A percentile compares a stretch with the other conserved stretches of the same genome.
phyloP scores from a whole-genome alignment of 2,797 vertebrate genomes.

The Sardinella longiceps region DNA sequence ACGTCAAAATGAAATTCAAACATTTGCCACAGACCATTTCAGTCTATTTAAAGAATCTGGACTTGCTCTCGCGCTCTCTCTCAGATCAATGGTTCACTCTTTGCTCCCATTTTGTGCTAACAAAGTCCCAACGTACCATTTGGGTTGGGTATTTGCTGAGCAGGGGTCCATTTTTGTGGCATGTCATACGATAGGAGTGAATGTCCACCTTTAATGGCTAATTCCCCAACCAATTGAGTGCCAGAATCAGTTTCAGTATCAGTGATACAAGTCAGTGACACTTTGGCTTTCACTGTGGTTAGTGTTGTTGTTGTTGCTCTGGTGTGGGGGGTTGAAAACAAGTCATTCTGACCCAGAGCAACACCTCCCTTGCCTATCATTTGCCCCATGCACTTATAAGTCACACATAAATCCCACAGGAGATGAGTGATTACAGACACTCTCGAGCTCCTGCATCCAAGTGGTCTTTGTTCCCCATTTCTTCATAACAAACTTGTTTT shows the following conservation, averaged over 20 bases:
- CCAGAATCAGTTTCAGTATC: not conserved
- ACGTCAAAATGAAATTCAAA: constrained; percentile 15
- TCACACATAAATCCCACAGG: not conserved
- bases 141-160: not conserved
- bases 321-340: not conserved
- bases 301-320: not conserved
- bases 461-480: not conserved
- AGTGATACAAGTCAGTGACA: not conserved
- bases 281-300: not conserved
- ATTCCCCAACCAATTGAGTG: not conserved
- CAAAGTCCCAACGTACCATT: not conserved
- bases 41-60: not conserved
- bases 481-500: constrained; percentile 13
- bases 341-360: not conserved
- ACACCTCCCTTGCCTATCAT: not conserved
- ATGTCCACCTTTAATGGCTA: not conserved
- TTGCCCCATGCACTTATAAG: not conserved
- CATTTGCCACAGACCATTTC: not conserved
- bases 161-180: constrained; percentile 6
- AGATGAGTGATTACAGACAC: not conserved
- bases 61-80: not conserved
- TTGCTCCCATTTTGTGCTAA: constrained; percentile 14
- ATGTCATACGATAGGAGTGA: not conserved
- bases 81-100: not conserved
- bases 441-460: not conserved